phyloP scores from a whole-genome alignment of 1,140 invertebrate species.

The Polypedilum vanderplanki region DNA sequence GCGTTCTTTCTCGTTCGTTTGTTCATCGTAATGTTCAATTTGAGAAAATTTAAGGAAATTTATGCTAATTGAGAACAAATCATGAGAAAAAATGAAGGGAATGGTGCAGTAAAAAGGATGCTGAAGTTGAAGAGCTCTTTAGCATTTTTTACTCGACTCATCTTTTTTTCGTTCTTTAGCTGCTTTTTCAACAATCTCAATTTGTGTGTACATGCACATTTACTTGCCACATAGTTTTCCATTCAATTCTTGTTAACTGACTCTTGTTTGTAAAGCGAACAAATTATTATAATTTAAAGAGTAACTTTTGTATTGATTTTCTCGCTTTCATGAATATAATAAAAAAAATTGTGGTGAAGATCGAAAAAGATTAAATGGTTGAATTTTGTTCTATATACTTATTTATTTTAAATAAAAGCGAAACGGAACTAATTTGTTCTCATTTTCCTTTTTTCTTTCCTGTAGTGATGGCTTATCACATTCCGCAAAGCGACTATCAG shows the following conservation, averaged over 20 bases:
- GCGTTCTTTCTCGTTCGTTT: neutral
- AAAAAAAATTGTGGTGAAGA: neutral
- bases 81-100: constrained; percentile 1
- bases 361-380: neutral
- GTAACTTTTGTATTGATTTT: constrained; percentile 11
- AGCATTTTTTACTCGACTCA: neutral
- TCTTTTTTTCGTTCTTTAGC: too few relatives aligned
- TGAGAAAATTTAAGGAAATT: constrained; percentile 28
- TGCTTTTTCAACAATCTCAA: neutral
- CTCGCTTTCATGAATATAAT: neutral
- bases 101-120: neutral
- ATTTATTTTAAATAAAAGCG: neutral
- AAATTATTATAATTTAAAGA: constrained; percentile 23
- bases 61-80: constrained; percentile 27
- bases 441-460: constrained; percentile 34
- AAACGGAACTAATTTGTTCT: constrained; percentile 18
- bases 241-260: neutral
- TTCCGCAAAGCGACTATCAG: constrained; percentile 47
- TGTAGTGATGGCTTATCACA: constrained; percentile 59
- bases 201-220: neutral
- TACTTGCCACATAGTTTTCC: neutral
- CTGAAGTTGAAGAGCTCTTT: neutral
- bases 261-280: neutral
- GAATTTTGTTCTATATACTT: too few relatives aligned
- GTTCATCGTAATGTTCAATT: neutral